These are phyloP conservation scores for Panagrolaimus sp. DNA, from an alignment of 1,140 invertebrate genomes.

Conservation along the genomic window DNA sequence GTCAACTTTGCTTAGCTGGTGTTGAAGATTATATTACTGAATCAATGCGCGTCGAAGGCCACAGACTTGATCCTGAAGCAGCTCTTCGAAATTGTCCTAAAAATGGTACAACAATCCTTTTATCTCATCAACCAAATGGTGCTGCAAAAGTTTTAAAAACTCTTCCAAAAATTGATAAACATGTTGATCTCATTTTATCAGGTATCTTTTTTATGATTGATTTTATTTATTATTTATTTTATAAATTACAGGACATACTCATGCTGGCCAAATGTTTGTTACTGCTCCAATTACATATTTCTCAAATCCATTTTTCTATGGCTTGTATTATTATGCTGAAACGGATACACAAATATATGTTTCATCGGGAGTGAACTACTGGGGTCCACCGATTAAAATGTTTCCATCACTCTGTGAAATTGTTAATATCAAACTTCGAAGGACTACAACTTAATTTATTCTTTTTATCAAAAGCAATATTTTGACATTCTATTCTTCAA, in stretches of 20 bases:
- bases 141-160: slow-evolving; percentile 31
- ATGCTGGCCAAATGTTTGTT: slow-evolving; percentile 32
- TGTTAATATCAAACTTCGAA: too few relatives aligned
- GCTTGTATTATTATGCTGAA: slow-evolving; percentile 23
- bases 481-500: too few relatives aligned
- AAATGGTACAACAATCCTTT: slow-evolving; percentile 23
- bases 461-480: too few relatives aligned
- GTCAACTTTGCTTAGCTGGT: slow-evolving; percentile 34
- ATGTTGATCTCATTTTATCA: slow-evolving; percentile 31
- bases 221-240: neutral
- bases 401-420: neutral
- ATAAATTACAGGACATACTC: slow-evolving; percentile 23
- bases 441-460: too few relatives aligned
- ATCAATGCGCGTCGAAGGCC: slow-evolving; percentile 25
- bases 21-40: slow-evolving; percentile 35
- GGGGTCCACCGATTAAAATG: slow-evolving; percentile 29
- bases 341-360: slow-evolving; percentile 34
- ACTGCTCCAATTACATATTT: slow-evolving; percentile 32
- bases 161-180: neutral
- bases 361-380: slow-evolving; percentile 35
- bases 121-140: slow-evolving; percentile 46
- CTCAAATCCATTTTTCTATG: slow-evolving; percentile 27
- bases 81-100: slow-evolving; percentile 32
- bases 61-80: slow-evolving; percentile 33
- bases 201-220: slow-evolving; percentile 1